Evolutionary conservation across 2,888 invertebrate genomes (phyloP).

Genomic region (Callinectes sapidus): DNA sequence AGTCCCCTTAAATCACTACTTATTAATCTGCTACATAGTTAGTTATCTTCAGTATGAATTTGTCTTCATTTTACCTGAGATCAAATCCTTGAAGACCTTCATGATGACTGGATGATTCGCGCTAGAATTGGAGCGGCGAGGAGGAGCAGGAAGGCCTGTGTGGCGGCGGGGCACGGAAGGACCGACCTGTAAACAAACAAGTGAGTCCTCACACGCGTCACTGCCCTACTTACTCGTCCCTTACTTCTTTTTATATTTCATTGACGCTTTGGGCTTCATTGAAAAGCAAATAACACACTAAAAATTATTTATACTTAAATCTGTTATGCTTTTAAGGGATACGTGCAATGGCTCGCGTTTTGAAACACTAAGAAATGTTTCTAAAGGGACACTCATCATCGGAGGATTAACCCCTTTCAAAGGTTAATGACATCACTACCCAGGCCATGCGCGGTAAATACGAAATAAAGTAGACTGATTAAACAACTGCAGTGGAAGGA

Average conservation of each 20-base stretch:
- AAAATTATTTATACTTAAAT: not conserved
- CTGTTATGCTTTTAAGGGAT: not conserved
- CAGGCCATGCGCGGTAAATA: no score
- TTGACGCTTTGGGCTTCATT: not conserved
- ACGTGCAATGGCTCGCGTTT: not conserved
- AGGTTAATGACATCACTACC: no score
- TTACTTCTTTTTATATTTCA: not conserved
- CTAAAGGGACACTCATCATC: no score
- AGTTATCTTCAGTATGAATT: not conserved
- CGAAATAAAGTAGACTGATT: no score
- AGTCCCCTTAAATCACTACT: not conserved
- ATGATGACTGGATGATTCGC: conserved; percentile 53
- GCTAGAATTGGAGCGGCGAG: not conserved
- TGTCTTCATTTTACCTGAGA: conserved; percentile 56
- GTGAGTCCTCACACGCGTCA: not conserved
- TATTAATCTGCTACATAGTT: not conserved
- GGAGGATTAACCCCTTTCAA: no score
- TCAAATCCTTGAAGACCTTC: conserved; percentile 69
- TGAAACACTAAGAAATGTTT: not conserved
- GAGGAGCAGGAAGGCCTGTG: not conserved
- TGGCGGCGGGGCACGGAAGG: conserved; percentile 51
- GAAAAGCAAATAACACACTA: not conserved
- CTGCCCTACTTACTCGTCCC: not conserved
- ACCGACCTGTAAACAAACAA: conserved; percentile 48
- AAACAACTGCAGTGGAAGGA: no score